Conservation (phyloP, 2,113 vertebrate species). For the Sisor rabdophorus region DNA sequence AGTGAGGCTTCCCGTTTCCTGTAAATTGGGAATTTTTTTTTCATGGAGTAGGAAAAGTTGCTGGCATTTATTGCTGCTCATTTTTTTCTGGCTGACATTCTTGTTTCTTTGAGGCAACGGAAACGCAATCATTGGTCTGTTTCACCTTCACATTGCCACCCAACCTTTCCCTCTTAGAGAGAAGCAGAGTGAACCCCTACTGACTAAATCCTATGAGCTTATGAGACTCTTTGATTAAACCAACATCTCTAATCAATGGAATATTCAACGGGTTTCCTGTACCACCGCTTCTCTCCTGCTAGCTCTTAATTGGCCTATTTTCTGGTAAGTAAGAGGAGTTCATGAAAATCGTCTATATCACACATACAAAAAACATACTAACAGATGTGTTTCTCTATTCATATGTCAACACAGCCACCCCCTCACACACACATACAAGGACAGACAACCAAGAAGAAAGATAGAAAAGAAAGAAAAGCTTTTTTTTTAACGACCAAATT, state of each 20-base stretch:
- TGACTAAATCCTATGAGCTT: constrained; percentile 68
- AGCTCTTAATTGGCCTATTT: constrained; percentile 74
- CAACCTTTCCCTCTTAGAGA: constrained; percentile 50
- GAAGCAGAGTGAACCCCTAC: constrained; percentile 67
- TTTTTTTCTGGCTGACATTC: constrained; percentile 50
- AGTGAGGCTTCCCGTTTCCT: constrained; percentile 46
- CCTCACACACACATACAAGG: constrained; percentile 57
- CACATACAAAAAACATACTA: constrained; percentile 45
- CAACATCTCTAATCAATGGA: constrained; percentile 78
- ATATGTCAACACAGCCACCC: constrained; percentile 30
- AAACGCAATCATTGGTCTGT: constrained; percentile 54
- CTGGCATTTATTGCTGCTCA: constrained; percentile 44
- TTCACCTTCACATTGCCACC: constrained; percentile 50
- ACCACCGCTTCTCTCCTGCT: constrained; percentile 62
- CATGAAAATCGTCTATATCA: constrained; percentile 51
- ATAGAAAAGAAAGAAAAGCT: neutral
- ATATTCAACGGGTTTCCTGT: constrained; percentile 76
- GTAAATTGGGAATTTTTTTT: constrained; percentile 45
- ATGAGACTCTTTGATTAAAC: constrained; percentile 75
- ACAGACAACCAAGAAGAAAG: constrained; percentile 53
- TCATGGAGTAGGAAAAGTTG: constrained; percentile 43
- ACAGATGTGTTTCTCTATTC: constrained; percentile 25
- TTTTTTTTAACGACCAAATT: constrained; percentile 70
- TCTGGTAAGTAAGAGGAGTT: constrained; percentile 69
- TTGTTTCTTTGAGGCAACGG: constrained; percentile 50